phyloP scores from a whole-genome alignment of 2,888 invertebrate genomes.

The Drosophila mimica region DNA sequence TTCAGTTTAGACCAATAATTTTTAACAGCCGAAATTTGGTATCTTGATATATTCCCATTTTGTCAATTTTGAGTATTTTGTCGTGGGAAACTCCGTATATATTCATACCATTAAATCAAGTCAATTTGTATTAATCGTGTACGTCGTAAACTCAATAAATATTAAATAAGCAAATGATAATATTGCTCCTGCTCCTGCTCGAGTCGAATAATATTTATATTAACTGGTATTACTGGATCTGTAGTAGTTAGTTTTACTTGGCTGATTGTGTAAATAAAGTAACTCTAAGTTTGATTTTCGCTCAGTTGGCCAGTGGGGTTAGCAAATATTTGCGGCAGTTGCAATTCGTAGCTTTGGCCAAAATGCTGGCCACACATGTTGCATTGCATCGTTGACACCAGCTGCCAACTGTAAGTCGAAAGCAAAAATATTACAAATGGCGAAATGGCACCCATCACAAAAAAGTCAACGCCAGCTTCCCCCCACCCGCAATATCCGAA shows the following conservation, averaged over 20 bases:
- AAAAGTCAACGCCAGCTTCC: conserved; percentile 32
- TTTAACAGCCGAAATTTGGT: neutral
- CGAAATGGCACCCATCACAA: conserved; percentile 59
- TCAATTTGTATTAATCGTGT: conserved; percentile 37
- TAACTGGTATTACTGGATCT: conserved; percentile 20
- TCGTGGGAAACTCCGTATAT: neutral
- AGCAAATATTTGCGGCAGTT: conserved; percentile 50
- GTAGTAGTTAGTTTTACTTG: conserved; percentile 17
- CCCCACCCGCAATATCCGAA: neutral
- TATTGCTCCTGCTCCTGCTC: neutral
- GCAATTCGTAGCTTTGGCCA: conserved; percentile 21
- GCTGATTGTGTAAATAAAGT: conserved; percentile 14
- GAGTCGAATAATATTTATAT: conserved; percentile 27
- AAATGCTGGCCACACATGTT: conserved; percentile 54
- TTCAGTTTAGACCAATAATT: neutral
- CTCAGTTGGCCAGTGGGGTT: conserved; percentile 30
- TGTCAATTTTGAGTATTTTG: neutral
- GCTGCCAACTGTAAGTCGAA: conserved; percentile 33
- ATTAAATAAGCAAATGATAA: conserved; percentile 16
- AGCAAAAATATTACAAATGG: conserved; percentile 56
- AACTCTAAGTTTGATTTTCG: conserved; percentile 10
- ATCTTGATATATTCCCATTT: neutral
- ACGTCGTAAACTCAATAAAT: conserved; percentile 36
- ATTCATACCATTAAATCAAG: conserved; percentile 44
- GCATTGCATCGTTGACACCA: conserved; percentile 30